These are phyloP conservation scores for Calypte anna DNA, from an alignment of 2,113 vertebrate genomes.

Conservation along the genomic window DNA sequence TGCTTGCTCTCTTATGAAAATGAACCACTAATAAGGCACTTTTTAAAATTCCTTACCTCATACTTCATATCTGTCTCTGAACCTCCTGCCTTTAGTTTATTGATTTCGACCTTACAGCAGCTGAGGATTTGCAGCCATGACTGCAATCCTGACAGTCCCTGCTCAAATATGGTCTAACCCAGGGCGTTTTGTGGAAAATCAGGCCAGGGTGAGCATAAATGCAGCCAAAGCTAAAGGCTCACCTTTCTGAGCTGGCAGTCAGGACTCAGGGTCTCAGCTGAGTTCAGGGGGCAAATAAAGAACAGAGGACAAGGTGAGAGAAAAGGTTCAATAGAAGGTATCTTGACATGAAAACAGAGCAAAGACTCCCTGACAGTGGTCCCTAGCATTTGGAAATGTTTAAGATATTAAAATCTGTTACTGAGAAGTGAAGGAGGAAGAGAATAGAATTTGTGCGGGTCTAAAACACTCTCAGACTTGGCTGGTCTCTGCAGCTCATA, in stretches of 20 bases:
- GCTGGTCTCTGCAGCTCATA: neutral
- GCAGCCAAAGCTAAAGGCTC: neutral
- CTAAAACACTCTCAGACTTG: neutral
- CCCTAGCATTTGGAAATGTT: neutral
- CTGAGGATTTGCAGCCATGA: neutral
- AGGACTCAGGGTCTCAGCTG: neutral
- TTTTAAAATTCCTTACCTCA: conserved; percentile 1
- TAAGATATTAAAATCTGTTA: neutral
- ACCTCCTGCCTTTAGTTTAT: neutral
- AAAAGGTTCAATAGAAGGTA: neutral
- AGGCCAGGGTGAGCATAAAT: neutral
- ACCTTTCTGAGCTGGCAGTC: neutral
- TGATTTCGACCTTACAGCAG: neutral
- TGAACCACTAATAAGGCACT: neutral
- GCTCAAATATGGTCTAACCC: neutral
- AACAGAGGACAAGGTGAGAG: neutral
- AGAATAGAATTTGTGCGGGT: neutral
- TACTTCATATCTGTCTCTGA: neutral
- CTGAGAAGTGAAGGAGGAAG: neutral
- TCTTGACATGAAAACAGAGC: neutral
- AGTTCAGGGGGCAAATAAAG: neutral
- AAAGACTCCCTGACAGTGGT: neutral
- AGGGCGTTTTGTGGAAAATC: neutral
- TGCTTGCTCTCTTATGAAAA: neutral
- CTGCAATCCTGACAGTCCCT: neutral